Evolutionary conservation across 1,140 invertebrate genomes (phyloP).

Genomic region (Sipha flava): DNA sequence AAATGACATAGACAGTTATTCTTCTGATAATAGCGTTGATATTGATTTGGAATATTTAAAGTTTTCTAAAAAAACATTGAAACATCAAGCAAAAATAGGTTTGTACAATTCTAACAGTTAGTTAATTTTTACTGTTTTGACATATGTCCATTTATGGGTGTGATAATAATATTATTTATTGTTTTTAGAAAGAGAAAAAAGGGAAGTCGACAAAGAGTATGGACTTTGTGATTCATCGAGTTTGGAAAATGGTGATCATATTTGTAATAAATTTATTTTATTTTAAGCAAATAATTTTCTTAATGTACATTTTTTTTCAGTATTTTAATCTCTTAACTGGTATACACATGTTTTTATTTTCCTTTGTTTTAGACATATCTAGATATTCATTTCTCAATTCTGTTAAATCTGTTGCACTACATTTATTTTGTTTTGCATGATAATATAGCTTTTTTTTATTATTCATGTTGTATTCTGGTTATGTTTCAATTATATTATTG

Average conservation of each 20-base stretch:
- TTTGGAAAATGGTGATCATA: not conserved
- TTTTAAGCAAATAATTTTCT: too few species aligned
- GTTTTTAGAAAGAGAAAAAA: constrained; percentile 2
- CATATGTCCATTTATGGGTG: not conserved
- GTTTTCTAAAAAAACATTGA: not conserved
- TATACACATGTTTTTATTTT: too few species aligned
- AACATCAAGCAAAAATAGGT: constrained; percentile 14
- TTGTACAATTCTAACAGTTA: not conserved
- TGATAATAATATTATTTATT: not conserved
- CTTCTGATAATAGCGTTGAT: not conserved
- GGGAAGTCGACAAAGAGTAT: not conserved
- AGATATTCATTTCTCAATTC: too few species aligned
- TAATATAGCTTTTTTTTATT: too few species aligned
- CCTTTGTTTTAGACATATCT: too few species aligned
- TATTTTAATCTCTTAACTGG: too few species aligned
- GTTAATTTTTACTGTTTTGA: not conserved
- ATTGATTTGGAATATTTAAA: constrained; percentile 22
- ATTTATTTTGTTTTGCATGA: too few species aligned
- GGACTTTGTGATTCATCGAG: not conserved
- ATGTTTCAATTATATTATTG: too few species aligned
- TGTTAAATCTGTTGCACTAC: too few species aligned
- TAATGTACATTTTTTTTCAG: too few species aligned
- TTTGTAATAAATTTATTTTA: too few species aligned
- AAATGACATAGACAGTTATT: not conserved
- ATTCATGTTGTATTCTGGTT: too few species aligned